Conservation (phyloP, 2,797 vertebrate genomes). For the Chiloscyllium punctatum region DNA sequence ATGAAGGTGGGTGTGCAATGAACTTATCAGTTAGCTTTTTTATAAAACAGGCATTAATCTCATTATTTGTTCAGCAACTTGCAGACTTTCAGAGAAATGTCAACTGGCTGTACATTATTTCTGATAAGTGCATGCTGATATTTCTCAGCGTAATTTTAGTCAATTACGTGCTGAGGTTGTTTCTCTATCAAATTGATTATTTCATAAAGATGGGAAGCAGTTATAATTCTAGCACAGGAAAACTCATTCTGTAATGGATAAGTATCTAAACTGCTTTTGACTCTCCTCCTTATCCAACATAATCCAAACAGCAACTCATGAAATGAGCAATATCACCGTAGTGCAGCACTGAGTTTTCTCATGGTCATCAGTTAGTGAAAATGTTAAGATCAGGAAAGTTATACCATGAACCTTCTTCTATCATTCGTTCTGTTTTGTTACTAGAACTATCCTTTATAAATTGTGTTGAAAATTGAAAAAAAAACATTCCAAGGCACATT, state of each 20-base stretch:
- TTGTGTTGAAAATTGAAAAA: background rate
- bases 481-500: background rate
- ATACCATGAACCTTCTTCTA: background rate
- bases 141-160: too few relatives aligned
- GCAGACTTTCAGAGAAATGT: background rate
- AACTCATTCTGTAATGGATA: background rate
- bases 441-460: background rate
- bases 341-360: background rate
- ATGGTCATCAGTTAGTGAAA: background rate
- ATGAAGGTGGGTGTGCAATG: background rate
- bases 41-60: background rate
- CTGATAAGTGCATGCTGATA: background rate
- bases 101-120: background rate
- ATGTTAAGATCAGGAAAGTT: background rate
- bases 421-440: background rate
- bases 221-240: background rate
- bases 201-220: background rate
- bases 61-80: background rate
- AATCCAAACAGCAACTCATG: background rate
- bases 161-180: too few relatives aligned
- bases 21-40: background rate
- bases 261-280: background rate
- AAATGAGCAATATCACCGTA: background rate
- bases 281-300: background rate
- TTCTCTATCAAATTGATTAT: too few relatives aligned